Conservation (phyloP, 1,140 invertebrate genomes). For the Drosophila bipectinata region DNA sequence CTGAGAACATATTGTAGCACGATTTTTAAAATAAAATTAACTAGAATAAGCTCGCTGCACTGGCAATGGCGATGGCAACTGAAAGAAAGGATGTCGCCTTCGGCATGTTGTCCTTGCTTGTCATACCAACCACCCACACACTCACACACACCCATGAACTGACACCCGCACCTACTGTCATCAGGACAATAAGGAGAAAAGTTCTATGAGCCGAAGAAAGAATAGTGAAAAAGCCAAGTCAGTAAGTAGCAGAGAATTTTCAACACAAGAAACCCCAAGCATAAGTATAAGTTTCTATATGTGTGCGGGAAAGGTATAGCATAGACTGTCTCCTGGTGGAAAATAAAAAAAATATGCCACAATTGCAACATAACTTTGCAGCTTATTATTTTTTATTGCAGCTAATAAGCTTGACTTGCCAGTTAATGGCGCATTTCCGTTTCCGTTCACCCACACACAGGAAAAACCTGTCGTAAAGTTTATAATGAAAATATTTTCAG, state of each 20-base stretch:
- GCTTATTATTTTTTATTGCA: constrained; percentile 81
- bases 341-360: constrained; percentile 55
- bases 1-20: constrained; percentile 62
- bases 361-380: constrained; percentile 80
- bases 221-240: constrained; percentile 48
- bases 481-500: constrained; percentile 80
- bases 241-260: constrained; percentile 54
- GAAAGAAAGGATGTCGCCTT: constrained; percentile 42
- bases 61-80: not conserved
- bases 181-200: constrained; percentile 45
- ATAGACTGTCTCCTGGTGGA: constrained; percentile 16
- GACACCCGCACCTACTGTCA: constrained; percentile 6
- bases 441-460: constrained; percentile 48
- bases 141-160: not conserved
- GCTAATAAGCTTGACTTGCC: constrained; percentile 79
- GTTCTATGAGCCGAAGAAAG: constrained; percentile 25
- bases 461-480: constrained; percentile 75
- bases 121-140: constrained; percentile 20
- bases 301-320: constrained; percentile 4
- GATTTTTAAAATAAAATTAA: constrained; percentile 76
- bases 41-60: constrained; percentile 42
- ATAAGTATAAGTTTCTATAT: constrained; percentile 13
- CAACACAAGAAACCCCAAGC: constrained; percentile 36
- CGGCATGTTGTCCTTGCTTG: constrained; percentile 44
- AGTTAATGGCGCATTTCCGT: constrained; percentile 79